Conservation (phyloP, 2,888 invertebrate species). For the Oscheius sp. region DNA sequence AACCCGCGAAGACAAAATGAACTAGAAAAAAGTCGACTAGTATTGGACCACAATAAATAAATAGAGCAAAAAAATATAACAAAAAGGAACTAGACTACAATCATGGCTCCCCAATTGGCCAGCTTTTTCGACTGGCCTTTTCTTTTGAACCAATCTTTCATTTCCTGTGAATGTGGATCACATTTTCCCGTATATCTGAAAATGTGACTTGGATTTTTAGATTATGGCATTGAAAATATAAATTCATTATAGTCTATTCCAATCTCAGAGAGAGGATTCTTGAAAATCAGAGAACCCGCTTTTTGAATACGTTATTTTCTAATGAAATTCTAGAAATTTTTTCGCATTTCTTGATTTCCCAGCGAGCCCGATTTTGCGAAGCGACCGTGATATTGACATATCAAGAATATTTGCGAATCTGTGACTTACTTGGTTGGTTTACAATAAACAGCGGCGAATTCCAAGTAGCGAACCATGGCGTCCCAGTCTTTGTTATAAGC, state of each 20-base stretch:
- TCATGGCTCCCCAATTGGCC: constrained; percentile 66
- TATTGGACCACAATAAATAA: neutral
- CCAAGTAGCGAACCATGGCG: constrained; percentile 62
- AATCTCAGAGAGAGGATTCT: no score
- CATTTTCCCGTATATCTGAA: constrained; percentile 67
- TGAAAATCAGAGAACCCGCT: no score
- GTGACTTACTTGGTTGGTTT: constrained; percentile 59
- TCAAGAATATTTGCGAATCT: neutral
- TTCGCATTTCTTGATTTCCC: no score
- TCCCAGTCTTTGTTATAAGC: constrained; percentile 67
- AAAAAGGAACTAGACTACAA: constrained; percentile 34
- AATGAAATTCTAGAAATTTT: no score
- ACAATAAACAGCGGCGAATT: constrained; percentile 68
- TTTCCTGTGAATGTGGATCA: constrained; percentile 65
- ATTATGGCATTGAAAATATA: no score
- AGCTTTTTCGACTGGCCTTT: constrained; percentile 62
- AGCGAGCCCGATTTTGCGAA: no score
- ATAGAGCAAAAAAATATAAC: neutral
- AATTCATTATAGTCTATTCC: no score
- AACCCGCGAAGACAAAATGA: constrained; percentile 3
- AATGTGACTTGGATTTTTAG: no score
- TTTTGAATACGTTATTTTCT: no score
- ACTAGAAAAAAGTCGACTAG: constrained; percentile 14
- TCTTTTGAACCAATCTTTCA: constrained; percentile 65
- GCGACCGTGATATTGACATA: no score